Evolutionary conservation across 2,113 vertebrate species (phyloP).

Genomic region (Bettongia penicillata): DNA sequence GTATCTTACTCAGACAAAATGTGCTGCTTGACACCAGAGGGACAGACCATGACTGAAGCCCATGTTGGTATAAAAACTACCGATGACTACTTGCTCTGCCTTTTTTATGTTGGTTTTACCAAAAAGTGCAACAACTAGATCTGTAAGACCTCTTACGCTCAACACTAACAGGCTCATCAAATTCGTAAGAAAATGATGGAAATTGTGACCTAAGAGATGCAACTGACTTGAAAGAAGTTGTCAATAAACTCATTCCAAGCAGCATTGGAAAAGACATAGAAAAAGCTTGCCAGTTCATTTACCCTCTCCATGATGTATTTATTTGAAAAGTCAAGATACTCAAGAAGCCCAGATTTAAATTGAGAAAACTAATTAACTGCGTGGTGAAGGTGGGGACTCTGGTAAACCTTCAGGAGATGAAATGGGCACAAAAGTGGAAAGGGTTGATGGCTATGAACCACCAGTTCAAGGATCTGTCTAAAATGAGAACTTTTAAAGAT

Average conservation of each 20-base stretch:
- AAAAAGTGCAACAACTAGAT: conserved; percentile 88
- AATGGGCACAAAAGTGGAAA: too few relatives aligned
- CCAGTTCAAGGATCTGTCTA: conserved; percentile 82
- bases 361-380: conserved; percentile 99
- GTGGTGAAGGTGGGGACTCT: conserved; percentile 85
- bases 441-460: too few relatives aligned
- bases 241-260: conserved; percentile 99
- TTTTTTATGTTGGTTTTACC: conserved; percentile 90
- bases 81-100: conserved; percentile 89
- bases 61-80: conserved; percentile 98
- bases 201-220: conserved; percentile 98
- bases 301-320: conserved; percentile 69
- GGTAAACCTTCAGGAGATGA: too few relatives aligned
- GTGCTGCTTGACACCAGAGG: conserved; percentile 99
- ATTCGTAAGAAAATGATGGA: conserved; percentile 99
- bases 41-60: conserved; percentile 99
- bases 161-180: conserved; percentile 97
- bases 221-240: conserved; percentile 99
- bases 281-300: too few relatives aligned
- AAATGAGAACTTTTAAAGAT: conserved; percentile 79
- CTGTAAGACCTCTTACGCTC: conserved; percentile 96
- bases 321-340: conserved; percentile 99
- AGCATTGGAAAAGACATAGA: conserved; percentile 86
- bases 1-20: conserved; percentile 89
- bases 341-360: conserved; percentile 98